A percentile compares a stretch with the other conserved stretches of the same genome.
Conservation (phyloP, 2,797 vertebrate species). For the Atherinosoma microstoma region DNA sequence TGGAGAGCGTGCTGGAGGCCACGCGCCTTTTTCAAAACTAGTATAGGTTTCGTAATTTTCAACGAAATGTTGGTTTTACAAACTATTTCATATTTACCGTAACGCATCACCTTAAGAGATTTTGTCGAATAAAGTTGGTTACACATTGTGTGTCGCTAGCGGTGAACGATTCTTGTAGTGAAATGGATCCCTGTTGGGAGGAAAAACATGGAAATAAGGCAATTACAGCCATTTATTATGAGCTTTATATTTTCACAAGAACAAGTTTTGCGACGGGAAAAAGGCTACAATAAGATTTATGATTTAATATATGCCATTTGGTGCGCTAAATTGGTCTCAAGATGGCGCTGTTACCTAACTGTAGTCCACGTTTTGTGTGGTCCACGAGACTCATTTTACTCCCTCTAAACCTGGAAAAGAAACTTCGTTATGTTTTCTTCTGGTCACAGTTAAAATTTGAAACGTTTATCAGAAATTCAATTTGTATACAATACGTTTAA, state of each 20-base stretch:
- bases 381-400: neutral
- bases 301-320: neutral
- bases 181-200: neutral
- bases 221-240: rapidly evolving
- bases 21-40: neutral
- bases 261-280: rapidly evolving
- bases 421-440: neutral
- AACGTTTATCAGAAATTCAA: neutral
- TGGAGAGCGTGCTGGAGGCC: slow-evolving; percentile 12
- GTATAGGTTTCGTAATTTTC: neutral
- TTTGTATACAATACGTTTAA: neutral
- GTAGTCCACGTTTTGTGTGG: neutral
- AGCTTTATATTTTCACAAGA: rapidly evolving
- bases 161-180: slow-evolving; percentile 28
- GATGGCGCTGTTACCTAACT: slow-evolving; percentile 47
- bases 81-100: rapidly evolving
- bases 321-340: neutral
- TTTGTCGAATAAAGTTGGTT: slow-evolving; percentile 2
- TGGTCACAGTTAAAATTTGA: too few relatives aligned
- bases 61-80: rapidly evolving
- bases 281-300: neutral
- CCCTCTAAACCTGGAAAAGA: neutral
- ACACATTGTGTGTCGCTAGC: slow-evolving; percentile 21
- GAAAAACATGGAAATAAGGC: rapidly evolving
- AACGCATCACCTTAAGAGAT: rapidly evolving